Evolutionary conservation across 2,113 vertebrate species (phyloP).

Genomic region (Hypanus sabinus): DNA sequence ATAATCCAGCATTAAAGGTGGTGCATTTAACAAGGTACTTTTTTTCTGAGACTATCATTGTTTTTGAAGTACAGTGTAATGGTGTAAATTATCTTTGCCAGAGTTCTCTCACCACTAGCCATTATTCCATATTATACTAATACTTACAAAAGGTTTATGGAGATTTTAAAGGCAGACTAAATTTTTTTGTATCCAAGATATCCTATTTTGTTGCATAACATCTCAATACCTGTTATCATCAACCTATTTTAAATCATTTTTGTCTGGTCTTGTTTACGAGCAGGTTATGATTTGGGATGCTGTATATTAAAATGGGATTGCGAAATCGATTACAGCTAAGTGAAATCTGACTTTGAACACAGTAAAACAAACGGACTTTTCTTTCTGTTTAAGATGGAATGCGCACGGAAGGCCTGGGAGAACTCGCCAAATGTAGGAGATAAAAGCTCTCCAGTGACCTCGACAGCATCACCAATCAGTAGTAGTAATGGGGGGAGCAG

Average conservation of each 20-base stretch:
- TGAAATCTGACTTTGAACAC: neutral
- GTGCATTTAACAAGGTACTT: neutral
- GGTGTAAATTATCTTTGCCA: neutral
- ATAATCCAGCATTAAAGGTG: neutral
- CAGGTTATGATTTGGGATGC: neutral
- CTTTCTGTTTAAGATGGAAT: conserved; percentile 78
- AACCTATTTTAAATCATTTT: neutral
- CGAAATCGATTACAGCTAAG: neutral
- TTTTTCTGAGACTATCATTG: neutral
- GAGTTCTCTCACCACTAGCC: neutral
- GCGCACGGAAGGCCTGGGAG: conserved; percentile 95
- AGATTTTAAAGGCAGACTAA: neutral
- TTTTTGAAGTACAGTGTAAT: neutral
- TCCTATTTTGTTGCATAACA: neutral
- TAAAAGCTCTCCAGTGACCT: conserved; percentile 82
- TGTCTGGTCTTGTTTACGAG: neutral
- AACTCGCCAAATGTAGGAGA: conserved; percentile 89
- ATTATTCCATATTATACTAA: neutral
- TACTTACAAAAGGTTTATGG: neutral
- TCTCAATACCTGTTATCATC: conserved; percentile 10
- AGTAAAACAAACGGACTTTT: neutral
- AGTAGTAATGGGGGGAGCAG: conserved; percentile 58
- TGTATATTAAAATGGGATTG: neutral
- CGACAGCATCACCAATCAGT: conserved; percentile 75
- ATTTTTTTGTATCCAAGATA: neutral